phyloP scores from a whole-genome alignment of 2,797 vertebrate genomes.

The Pseudochromis fuscus region DNA sequence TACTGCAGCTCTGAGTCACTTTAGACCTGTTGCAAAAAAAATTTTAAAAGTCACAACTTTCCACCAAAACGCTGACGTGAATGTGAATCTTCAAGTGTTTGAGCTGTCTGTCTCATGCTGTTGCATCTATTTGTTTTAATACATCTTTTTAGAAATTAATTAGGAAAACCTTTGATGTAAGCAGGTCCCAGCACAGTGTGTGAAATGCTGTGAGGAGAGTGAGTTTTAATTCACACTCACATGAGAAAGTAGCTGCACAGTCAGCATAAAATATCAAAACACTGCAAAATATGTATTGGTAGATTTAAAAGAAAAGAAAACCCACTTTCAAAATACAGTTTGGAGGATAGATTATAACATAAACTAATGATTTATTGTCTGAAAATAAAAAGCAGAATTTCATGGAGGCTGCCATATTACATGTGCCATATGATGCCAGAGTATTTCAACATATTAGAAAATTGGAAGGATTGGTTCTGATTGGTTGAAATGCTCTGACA shows the following conservation, averaged over 20 bases:
- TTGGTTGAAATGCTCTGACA: no score
- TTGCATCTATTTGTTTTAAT: not conserved
- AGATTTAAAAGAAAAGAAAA: no score
- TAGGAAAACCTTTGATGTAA: not conserved
- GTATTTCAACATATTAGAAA: no score
- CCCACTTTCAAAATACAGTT: no score
- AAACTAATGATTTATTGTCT: no score
- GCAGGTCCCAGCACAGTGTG: not conserved
- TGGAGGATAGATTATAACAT: no score
- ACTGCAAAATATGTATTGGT: no score
- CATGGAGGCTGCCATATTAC: no score
- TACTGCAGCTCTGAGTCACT: constrained; percentile 3
- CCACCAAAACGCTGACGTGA: not conserved
- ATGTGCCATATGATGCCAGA: no score
- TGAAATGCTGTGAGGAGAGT: not conserved
- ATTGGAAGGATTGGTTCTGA: no score
- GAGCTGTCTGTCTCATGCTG: not conserved
- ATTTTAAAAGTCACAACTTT: not conserved
- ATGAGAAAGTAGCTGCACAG: not conserved
- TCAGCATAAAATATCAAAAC: not conserved
- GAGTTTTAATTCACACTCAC: not conserved
- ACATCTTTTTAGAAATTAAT: not conserved
- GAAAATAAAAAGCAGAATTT: no score
- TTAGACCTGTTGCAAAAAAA: not conserved
- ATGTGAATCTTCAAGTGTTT: no score